A percentile compares a stretch with the other conserved stretches of the same genome.
Evolutionary conservation across 2,888 invertebrate genomes (phyloP).

Genomic region (Exocentrus adspersus): DNA sequence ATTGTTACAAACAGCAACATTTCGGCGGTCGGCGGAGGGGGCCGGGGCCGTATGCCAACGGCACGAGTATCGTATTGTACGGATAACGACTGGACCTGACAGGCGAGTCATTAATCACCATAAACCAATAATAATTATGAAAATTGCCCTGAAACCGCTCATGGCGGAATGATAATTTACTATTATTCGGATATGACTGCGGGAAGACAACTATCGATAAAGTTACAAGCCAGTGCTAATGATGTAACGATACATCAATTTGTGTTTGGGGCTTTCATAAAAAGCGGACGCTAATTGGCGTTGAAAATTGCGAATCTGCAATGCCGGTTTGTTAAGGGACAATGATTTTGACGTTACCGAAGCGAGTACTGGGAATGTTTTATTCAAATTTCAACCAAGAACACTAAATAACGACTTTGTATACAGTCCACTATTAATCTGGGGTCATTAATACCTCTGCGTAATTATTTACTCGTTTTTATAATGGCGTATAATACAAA

Average conservation of each 20-base stretch:
- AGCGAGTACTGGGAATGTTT: too few relatives aligned
- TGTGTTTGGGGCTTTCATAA: background rate
- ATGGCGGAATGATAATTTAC: background rate
- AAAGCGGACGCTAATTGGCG: background rate
- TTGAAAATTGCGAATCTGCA: background rate
- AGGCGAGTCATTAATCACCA: background rate
- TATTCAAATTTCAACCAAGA: too few relatives aligned
- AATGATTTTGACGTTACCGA: too few relatives aligned
- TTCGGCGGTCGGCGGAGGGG: too few relatives aligned
- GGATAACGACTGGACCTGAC: background rate
- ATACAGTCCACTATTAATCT: background rate
- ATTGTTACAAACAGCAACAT: too few relatives aligned
- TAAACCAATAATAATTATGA: background rate
- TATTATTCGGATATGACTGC: background rate
- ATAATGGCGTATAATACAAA: background rate
- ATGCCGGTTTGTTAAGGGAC: too few relatives aligned
- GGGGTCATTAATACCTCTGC: background rate
- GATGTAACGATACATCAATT: background rate
- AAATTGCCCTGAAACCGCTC: background rate
- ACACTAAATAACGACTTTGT: too few relatives aligned
- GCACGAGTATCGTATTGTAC: too few relatives aligned
- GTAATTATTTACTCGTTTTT: background rate
- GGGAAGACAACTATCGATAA: background rate
- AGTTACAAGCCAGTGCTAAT: background rate
- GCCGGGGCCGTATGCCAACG: too few relatives aligned